These are phyloP conservation scores for Spheniscus mendiculus DNA, from an alignment of 2,113 vertebrate species.

Conservation along the genomic window DNA sequence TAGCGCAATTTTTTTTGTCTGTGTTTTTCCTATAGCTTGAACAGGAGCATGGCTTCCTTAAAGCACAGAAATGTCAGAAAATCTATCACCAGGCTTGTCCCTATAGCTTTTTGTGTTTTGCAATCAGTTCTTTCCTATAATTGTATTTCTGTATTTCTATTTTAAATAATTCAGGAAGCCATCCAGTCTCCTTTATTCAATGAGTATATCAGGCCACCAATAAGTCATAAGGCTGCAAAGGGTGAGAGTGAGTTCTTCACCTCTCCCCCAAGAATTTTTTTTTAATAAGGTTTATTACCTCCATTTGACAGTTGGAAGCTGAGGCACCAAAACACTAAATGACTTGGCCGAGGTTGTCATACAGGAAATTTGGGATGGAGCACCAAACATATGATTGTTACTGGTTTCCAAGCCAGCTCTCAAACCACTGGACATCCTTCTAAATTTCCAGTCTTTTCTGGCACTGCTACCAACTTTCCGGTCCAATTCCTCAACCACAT, in stretches of 20 bases:
- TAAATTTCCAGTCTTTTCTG: conserved; percentile 50
- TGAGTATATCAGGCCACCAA: not conserved
- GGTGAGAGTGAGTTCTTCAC: not conserved
- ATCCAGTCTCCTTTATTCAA: not conserved
- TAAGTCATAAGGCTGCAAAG: not conserved
- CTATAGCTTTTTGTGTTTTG: not conserved
- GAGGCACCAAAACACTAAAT: not conserved
- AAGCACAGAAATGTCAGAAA: not conserved
- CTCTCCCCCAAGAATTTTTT: not conserved
- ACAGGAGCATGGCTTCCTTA: not conserved
- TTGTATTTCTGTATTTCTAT: not conserved
- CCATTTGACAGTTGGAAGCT: not conserved
- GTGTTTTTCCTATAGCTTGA: not conserved
- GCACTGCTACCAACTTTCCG: not conserved
- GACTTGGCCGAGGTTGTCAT: not conserved
- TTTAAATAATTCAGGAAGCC: not conserved
- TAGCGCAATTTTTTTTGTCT: not conserved
- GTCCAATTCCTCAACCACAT: not conserved
- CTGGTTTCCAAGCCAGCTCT: not conserved
- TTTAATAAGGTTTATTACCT: not conserved
- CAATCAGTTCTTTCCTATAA: not conserved
- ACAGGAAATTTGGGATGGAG: conserved; percentile 25
- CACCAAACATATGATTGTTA: conserved; percentile 31
- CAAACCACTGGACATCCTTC: conserved; percentile 34
- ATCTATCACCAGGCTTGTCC: not conserved